These are phyloP conservation scores for Bradypus variegatus DNA, from an alignment of 2,797 vertebrate species.

Conservation along the genomic window DNA sequence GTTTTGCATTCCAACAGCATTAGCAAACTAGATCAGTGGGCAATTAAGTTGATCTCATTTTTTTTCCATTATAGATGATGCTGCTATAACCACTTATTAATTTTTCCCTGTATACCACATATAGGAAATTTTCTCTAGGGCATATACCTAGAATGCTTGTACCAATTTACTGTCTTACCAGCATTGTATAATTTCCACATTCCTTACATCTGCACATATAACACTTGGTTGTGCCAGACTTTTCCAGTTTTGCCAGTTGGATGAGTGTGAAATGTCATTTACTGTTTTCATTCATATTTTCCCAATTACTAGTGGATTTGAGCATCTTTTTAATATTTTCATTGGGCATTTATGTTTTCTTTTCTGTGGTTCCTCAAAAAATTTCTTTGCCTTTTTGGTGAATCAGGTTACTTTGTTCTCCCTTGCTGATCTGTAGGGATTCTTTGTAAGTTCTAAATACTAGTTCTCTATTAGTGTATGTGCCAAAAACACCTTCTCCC, in stretches of 20 bases:
- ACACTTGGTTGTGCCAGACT: not conserved
- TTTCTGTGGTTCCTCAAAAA: not conserved
- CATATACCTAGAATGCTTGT: not conserved
- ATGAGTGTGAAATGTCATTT: not conserved
- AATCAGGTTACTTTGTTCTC: not conserved
- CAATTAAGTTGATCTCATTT: not conserved
- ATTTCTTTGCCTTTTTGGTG: not conserved
- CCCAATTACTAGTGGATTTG: not conserved
- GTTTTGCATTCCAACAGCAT: too few species aligned
- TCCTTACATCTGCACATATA: not conserved
- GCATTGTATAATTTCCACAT: not conserved
- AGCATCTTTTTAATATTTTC: not conserved
- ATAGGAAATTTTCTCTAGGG: not conserved
- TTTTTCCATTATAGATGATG: not conserved
- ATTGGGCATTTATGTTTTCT: not conserved
- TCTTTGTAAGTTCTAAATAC: not conserved
- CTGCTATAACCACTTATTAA: not conserved
- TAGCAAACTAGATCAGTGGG: too few species aligned
- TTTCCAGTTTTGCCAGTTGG: not conserved
- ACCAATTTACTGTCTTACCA: not conserved
- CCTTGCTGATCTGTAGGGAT: not conserved
- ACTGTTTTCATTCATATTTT: not conserved
- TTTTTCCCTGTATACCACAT: not conserved
- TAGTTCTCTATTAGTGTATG: not conserved
- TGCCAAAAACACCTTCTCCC: not conserved